A percentile compares a stretch with the other conserved stretches of the same genome.
phyloP scores from a whole-genome alignment of 2,113 vertebrate species.

The Syngnathus typhle region DNA sequence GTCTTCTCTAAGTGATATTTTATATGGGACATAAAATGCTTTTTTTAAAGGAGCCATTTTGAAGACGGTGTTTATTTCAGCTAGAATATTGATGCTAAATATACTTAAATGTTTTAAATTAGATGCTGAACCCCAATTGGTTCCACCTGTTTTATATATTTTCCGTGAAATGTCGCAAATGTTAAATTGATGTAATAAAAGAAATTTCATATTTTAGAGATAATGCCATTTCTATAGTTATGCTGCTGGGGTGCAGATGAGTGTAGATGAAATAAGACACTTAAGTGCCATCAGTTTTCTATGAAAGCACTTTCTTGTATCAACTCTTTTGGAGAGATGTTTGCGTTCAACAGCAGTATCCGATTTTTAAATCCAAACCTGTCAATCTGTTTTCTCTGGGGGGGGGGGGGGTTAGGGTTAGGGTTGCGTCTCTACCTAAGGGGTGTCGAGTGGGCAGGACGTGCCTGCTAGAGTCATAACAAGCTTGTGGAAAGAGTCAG shows the following conservation, averaged over 20 bases:
- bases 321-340: constrained; percentile 3
- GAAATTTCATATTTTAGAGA: background rate
- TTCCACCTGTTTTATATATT: background rate
- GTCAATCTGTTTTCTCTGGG: background rate
- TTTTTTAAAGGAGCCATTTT: background rate
- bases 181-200: background rate
- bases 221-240: background rate
- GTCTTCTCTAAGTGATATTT: background rate
- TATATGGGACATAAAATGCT: background rate
- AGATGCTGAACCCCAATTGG: background rate
- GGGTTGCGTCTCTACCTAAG: constrained; percentile 19
- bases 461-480: constrained; percentile 68
- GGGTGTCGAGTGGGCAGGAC: constrained; percentile 51
- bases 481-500: constrained; percentile 55
- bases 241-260: background rate
- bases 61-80: background rate
- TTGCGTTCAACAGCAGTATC: background rate
- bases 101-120: background rate
- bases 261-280: background rate
- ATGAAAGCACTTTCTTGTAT: constrained; percentile 1
- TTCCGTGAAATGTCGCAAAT: too few relatives aligned
- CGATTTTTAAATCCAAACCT: constrained; percentile 3
- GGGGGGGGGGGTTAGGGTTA: too few relatives aligned
- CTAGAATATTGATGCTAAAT: too few relatives aligned
- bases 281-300: background rate